phyloP scores from a whole-genome alignment of 2,888 invertebrate genomes.

The Lissonota sp. region DNA sequence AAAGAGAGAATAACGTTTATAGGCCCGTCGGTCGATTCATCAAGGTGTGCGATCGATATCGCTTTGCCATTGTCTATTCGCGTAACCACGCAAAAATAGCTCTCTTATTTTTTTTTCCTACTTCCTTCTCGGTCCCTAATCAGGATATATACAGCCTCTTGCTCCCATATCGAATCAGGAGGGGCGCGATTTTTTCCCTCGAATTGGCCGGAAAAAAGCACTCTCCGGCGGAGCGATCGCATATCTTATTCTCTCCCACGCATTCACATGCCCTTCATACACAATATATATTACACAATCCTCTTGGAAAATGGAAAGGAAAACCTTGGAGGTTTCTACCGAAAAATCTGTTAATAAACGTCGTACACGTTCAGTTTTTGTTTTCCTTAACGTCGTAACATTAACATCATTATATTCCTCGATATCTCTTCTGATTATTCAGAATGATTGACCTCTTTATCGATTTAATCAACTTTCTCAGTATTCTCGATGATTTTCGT shows the following conservation, averaged over 20 bases:
- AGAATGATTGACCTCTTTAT: no score
- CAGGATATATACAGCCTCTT: slow-evolving; percentile 55
- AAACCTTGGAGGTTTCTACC: no score
- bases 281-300: slow-evolving; percentile 17
- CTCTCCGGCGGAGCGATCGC: slow-evolving; percentile 29
- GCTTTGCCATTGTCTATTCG: slow-evolving; percentile 58
- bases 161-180: slow-evolving; percentile 29
- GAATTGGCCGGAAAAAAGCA: slow-evolving; percentile 19
- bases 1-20: slow-evolving; percentile 63
- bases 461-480: no score
- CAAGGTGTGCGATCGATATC: slow-evolving; percentile 58
- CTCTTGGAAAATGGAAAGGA: slow-evolving; percentile 4
- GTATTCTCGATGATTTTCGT: no score
- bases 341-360: no score
- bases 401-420: no score
- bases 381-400: no score
- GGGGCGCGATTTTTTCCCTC: slow-evolving; percentile 34
- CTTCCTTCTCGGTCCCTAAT: slow-evolving; percentile 52
- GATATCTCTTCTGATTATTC: no score
- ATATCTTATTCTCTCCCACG: slow-evolving; percentile 40
- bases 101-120: slow-evolving; percentile 8
- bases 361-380: no score
- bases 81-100: slow-evolving; percentile 34
- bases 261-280: slow-evolving; percentile 10
- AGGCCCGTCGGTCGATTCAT: slow-evolving; percentile 61